phyloP scores from a whole-genome alignment of 2,797 vertebrate genomes.

The Chelmon rostratus region DNA sequence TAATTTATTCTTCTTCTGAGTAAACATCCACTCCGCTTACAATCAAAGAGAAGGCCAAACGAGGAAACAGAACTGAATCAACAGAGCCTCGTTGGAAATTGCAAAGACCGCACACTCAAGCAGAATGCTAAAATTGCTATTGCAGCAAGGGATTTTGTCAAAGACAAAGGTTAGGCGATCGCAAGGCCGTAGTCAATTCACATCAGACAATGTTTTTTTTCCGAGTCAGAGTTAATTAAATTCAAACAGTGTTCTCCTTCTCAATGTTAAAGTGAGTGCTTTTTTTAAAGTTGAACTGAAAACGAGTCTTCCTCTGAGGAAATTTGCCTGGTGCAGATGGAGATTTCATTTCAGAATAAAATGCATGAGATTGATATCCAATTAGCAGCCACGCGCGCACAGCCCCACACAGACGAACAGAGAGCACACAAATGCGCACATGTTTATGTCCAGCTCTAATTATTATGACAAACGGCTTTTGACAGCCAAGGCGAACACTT shows the following conservation, averaged over 20 bases:
- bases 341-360: conserved; percentile 31
- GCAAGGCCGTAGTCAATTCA: conserved; percentile 29
- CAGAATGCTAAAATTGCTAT: conserved; percentile 41
- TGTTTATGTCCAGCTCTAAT: conserved; percentile 52
- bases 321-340: not conserved
- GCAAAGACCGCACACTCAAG: conserved; percentile 41
- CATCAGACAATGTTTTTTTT: conserved; percentile 22
- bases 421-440: not conserved
- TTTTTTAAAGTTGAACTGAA: conserved; percentile 32
- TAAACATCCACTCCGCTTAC: conserved; percentile 59
- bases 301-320: conserved; percentile 4
- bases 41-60: conserved; percentile 64
- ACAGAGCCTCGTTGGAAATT: conserved; percentile 52
- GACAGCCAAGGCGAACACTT: conserved; percentile 60
- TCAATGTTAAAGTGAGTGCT: conserved; percentile 16
- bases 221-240: conserved; percentile 56
- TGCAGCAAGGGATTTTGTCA: conserved; percentile 30
- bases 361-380: conserved; percentile 23
- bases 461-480: conserved; percentile 69
- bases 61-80: conserved; percentile 59
- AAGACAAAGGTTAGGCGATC: conserved; percentile 31
- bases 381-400: conserved; percentile 27
- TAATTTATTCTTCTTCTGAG: conserved; percentile 61
- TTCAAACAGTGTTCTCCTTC: conserved; percentile 27
- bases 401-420: not conserved